These are phyloP conservation scores for Anser cygnoides DNA, from an alignment of 2,113 vertebrate genomes.

Conservation along the genomic window DNA sequence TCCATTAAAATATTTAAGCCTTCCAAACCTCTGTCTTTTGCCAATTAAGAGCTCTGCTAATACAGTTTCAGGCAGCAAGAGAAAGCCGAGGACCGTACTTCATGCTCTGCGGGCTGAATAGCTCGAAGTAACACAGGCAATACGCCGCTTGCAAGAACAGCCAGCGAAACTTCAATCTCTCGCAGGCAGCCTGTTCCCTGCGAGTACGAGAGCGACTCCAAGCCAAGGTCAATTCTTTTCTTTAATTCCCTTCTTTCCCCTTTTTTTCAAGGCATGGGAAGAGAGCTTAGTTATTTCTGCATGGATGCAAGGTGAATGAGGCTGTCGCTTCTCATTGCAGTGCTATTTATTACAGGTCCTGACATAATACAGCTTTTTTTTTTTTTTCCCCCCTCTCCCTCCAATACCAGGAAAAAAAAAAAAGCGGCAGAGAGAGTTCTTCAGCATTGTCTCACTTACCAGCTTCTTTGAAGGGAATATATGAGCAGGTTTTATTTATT, in stretches of 20 bases:
- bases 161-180: neutral
- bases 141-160: neutral
- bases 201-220: constrained; percentile 15
- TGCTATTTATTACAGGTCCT: constrained; percentile 89
- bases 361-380: constrained; percentile 79
- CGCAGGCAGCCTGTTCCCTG: neutral
- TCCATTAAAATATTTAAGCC: neutral
- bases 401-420: neutral
- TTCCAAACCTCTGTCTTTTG: neutral
- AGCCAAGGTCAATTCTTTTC: constrained; percentile 82
- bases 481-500: constrained; percentile 48
- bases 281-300: constrained; percentile 82
- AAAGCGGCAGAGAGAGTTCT: neutral
- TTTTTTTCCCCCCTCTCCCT: neutral
- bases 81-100: rapidly evolving
- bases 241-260: constrained; percentile 40
- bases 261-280: constrained; percentile 73
- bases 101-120: neutral
- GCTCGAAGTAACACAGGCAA: neutral
- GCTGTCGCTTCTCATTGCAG: constrained; percentile 80
- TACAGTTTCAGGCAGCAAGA: neutral
- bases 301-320: constrained; percentile 87
- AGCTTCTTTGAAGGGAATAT: neutral
- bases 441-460: constrained; percentile 44
- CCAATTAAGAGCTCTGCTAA: neutral